Conservation (phyloP, 2,113 vertebrate species). For the Phyllostomus discolor region DNA sequence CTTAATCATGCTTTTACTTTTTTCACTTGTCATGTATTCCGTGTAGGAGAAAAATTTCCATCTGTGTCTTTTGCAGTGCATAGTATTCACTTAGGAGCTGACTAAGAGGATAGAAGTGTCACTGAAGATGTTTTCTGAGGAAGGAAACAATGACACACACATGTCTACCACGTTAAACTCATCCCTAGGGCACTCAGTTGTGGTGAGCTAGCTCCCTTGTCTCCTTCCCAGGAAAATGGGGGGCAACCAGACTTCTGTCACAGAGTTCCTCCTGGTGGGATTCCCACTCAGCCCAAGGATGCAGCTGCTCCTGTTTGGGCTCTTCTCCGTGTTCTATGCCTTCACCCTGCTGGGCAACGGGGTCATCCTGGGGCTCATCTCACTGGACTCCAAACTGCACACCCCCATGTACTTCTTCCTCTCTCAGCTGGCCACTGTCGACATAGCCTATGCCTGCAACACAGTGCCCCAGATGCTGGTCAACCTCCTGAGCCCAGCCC, state of each 20-base stretch:
- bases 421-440: too few relatives aligned
- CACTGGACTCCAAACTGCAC: too few relatives aligned
- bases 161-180: rapidly evolving
- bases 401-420: too few relatives aligned
- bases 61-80: too few relatives aligned
- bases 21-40: neutral
- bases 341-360: conserved; percentile 52
- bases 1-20: neutral
- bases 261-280: conserved; percentile 60
- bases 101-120: too few relatives aligned
- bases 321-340: conserved; percentile 20
- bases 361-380: too few relatives aligned
- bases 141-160: neutral
- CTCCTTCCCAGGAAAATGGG: conserved; percentile 21
- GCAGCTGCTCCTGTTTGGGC: conserved; percentile 12
- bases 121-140: neutral
- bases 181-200: neutral
- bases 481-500: too few relatives aligned
- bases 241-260: conserved; percentile 23
- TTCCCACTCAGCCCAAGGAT: neutral
- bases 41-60: too few relatives aligned
- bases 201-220: neutral
- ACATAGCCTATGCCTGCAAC: too few relatives aligned
- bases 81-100: too few relatives aligned
- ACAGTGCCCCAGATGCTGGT: too few relatives aligned